phyloP scores from a whole-genome alignment of 2,113 vertebrate species.

The Myanophis thanlyinensis region DNA sequence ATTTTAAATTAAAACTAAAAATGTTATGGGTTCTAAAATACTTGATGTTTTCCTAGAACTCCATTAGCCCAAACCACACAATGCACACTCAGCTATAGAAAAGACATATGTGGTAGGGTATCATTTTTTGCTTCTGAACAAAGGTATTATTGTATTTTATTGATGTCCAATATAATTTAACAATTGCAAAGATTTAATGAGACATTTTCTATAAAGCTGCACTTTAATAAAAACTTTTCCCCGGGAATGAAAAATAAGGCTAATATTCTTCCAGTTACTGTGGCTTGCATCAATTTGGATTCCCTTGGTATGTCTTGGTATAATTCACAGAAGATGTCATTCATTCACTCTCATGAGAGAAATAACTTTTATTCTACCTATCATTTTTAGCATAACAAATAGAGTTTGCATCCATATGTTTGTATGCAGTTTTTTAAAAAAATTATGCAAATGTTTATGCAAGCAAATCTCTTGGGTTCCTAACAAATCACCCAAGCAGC shows the following conservation, averaged over 20 bases:
- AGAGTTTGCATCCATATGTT: neutral
- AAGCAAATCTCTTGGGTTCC: neutral
- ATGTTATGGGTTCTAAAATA: neutral
- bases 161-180: neutral
- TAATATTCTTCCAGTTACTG: neutral
- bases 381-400: neutral
- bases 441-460: conserved; percentile 2
- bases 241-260: neutral
- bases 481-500: conserved; percentile 11
- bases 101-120: neutral
- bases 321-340: neutral
- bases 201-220: neutral
- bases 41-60: fast-evolving
- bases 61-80: neutral
- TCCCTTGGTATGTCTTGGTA: neutral
- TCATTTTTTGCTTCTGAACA: neutral
- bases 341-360: neutral
- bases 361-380: neutral
- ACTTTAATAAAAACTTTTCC: neutral
- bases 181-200: conserved; percentile 6
- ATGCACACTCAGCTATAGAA: neutral
- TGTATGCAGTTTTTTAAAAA: conserved; percentile 1
- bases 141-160: neutral
- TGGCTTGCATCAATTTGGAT: neutral
- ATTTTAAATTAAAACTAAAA: neutral